Evolutionary conservation across 2,113 vertebrate genomes (phyloP).

Genomic region (Prionailurus bengalensis): DNA sequence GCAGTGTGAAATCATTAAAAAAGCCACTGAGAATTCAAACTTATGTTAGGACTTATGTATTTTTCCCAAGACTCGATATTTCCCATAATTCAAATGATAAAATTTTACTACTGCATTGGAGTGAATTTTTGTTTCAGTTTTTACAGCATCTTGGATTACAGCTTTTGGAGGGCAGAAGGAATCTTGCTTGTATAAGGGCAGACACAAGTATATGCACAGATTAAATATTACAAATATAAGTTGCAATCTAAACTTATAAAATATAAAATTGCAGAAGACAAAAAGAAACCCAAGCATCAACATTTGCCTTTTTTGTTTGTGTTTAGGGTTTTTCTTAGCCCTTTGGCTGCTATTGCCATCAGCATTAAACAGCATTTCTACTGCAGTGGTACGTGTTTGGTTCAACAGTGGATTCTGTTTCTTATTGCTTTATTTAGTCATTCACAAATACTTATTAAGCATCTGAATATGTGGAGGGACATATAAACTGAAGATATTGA

Average conservation of each 20-base stretch:
- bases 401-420: background rate
- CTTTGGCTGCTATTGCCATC: background rate
- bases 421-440: background rate
- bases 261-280: background rate
- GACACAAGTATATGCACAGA: background rate
- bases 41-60: background rate
- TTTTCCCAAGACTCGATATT: background rate
- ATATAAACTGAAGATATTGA: background rate
- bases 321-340: background rate
- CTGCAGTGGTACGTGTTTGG: too few relatives aligned
- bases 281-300: background rate
- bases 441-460: background rate
- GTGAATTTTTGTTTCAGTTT: background rate
- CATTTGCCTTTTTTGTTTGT: background rate
- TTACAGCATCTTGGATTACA: background rate
- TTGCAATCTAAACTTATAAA: background rate
- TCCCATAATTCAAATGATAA: slow-evolving; percentile 26
- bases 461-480: background rate
- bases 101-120: background rate
- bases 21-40: background rate
- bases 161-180: background rate
- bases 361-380: background rate
- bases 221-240: background rate
- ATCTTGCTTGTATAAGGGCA: background rate
- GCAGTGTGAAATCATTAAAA: background rate